Base-by-base conservation (phyloP, 1,140 invertebrate species). In the Wiebesia pumilae region DNA sequence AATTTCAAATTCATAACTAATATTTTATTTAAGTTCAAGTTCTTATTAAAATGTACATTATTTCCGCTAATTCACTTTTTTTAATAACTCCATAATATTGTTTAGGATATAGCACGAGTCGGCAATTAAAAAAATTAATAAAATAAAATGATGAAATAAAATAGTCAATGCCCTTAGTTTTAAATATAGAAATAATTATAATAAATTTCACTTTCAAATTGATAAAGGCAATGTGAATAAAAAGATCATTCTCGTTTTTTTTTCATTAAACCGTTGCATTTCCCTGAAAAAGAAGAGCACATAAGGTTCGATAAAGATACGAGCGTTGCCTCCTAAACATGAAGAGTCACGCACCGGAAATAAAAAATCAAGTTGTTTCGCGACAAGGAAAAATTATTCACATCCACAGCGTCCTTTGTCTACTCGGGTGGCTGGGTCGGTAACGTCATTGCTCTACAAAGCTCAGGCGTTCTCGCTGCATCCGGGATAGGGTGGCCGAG, bases 361-460 rank as follows among this genome's bases (percentile, higher is more conserved):
- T 75, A 75, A 75, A 75, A 71, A 75, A 75, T 75, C 38, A 75
- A 75, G 71, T 75, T 43, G 30, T 75, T 75, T 75, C 38, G 71
- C 71, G 71, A 43, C 71, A 75, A 75, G 71, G 71, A 75, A 75
- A 75, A 75, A 75, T 75, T 75, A 21, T 75, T 75, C 71, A 75
- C 40, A 65, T 84, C 30, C 35, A 81, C 83, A 94, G 93, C 91
- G 19, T 89, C 90, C 9, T 93, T 92, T 38, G 92, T 93, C 47
- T 94, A 93, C 90, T 91, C 92, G 90, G 95, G 95, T 43, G 94
- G 95, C 86, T 95, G 95, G 85, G 90, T 96, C 4, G 96, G 96
- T 9, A 95, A 95, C 38, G 95, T 96, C 12, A 88, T 96, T n/a
- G 94, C 95, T n/a, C 90, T 96, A 35, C 94, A 95, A 21, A 93